Conservation (phyloP, 2,113 vertebrate species). For the Grantiella picta region DNA sequence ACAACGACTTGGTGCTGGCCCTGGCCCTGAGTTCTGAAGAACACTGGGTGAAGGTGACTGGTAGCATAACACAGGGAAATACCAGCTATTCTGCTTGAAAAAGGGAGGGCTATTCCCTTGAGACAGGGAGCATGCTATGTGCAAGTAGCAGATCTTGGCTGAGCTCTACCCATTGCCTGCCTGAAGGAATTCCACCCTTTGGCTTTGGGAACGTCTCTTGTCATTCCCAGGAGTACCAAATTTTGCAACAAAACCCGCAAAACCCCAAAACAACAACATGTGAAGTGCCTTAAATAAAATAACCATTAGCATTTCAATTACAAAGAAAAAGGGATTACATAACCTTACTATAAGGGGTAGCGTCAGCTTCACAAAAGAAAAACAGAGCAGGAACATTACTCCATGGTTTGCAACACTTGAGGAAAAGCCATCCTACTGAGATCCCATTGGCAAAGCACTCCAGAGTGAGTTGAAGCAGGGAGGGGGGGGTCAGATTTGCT, state of each 20-base stretch:
- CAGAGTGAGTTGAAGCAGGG: background rate
- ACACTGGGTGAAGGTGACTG: background rate
- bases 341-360: background rate
- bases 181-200: background rate
- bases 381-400: background rate
- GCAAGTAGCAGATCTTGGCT: background rate
- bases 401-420: background rate
- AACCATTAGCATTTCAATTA: background rate
- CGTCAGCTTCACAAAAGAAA: background rate
- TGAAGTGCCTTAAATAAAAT: background rate
- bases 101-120: background rate
- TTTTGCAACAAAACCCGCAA: background rate
- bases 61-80: background rate
- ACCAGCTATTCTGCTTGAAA: background rate
- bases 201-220: background rate
- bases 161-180: background rate
- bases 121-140: background rate
- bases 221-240: background rate
- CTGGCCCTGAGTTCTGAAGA: background rate
- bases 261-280: background rate
- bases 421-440: background rate
- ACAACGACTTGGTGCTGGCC: background rate
- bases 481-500: conserved; percentile 5
- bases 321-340: background rate
- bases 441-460: conserved; percentile 6